Evolutionary conservation across 2,888 invertebrate species (phyloP).

Genomic region (Nysson spinosus): DNA sequence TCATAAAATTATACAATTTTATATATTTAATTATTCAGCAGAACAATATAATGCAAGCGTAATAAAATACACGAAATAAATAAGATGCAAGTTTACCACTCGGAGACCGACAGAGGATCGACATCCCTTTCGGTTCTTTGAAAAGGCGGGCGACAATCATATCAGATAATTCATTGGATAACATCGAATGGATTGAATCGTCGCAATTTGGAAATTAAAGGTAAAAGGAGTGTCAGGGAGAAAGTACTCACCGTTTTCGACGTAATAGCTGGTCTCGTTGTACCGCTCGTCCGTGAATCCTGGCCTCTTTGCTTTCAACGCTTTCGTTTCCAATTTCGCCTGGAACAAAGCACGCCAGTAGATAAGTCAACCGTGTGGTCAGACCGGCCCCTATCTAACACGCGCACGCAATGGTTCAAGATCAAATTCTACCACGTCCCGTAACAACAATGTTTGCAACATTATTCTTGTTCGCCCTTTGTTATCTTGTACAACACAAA

Average conservation of each 20-base stretch:
- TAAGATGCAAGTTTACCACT: no score
- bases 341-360: constrained; percentile 79
- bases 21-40: no score
- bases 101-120: no score
- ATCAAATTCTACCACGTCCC: no score
- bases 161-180: constrained; percentile 24
- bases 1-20: no score
- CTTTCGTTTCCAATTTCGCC: constrained; percentile 95
- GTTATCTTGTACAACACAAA: no score
- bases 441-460: no score
- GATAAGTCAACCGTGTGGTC: constrained; percentile 41
- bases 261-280: constrained; percentile 96
- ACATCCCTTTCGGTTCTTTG: background rate
- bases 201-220: constrained; percentile 22
- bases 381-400: constrained; percentile 4
- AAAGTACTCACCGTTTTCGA: constrained; percentile 90
- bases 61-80: no score
- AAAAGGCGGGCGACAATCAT: background rate
- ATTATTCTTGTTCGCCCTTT: no score
- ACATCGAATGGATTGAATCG: constrained; percentile 4
- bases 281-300: constrained; percentile 95
- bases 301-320: constrained; percentile 92
- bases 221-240: constrained; percentile 14
- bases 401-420: no score
- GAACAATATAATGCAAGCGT: no score